Base-by-base conservation (phyloP, 2,888 invertebrate genomes). In the Hirtodrosophila cameraria region DNA sequence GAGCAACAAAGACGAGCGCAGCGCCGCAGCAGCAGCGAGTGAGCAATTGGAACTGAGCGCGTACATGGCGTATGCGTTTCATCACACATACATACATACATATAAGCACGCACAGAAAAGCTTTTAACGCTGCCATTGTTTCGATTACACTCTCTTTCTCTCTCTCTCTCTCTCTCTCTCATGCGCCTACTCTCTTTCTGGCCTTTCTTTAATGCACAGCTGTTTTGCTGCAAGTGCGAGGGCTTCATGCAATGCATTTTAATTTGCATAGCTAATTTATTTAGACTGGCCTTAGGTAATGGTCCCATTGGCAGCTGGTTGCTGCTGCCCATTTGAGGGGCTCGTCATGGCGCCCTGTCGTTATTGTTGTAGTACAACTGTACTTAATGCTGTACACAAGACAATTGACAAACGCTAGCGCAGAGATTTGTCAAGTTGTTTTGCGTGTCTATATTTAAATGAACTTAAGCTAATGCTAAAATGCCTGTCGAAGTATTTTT, bases 41-140 rank as follows among this genome's bases (percentile, higher is more conserved):
- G 78, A 84, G 78, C 65, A 58, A 80, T 55, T 69, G 59, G 42
- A 77, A 84, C 79, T 80, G 87, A 81, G 81, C 61, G 64, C 23
- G 41, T 65, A 65, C 61, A 75, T 60, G 60, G 62, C 72, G 64
- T 83, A 79, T 86, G 77, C 78, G 65, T 57, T 61, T 69, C 39
- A 48, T 59, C 41, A 38, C 59, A 57, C 8, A 43, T 16, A 52
- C 36, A 41, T 53, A 60, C 20, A 35, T 27, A 54, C 16, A 31
- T 25, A 30, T 15, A 18, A n/a, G 11, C 30, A 50, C 5, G 30
- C 20, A 28, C 33, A 43, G 33, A 54, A 15, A 76, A 76, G 67
- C 82, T 85, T 76, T 81, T 59, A 16, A 11, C 38, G 25, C 33
- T 43, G 18, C 25, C 20, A 35, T 27, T 41, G 18, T 33, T 38